These are phyloP conservation scores for Coreoperca whiteheadi DNA, from an alignment of 2,113 vertebrate genomes.

Conservation along the genomic window DNA sequence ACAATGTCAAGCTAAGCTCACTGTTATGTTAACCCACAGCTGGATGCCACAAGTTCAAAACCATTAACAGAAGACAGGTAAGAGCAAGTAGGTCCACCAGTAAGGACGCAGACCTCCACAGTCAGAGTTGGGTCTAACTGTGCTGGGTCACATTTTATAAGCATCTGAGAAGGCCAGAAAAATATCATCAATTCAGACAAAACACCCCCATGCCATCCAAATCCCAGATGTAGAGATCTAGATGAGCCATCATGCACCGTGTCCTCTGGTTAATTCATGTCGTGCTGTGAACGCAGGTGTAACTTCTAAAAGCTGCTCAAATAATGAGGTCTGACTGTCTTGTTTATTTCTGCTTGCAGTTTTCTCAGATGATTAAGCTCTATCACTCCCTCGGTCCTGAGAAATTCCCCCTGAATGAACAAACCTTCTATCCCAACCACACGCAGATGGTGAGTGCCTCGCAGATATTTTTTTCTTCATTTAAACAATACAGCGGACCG, in stretches of 20 bases:
- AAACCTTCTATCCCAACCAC: conserved; percentile 95
- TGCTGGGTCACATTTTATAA: conserved; percentile 31
- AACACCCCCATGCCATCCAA: neutral
- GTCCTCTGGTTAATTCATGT: conserved; percentile 2
- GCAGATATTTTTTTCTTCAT: conserved; percentile 5
- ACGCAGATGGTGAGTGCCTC: conserved; percentile 94
- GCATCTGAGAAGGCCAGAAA: neutral
- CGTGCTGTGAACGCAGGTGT: neutral
- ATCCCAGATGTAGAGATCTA: neutral
- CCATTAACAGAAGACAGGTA: neutral
- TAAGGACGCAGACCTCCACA: neutral
- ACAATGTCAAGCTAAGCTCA: neutral
- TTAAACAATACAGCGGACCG: neutral
- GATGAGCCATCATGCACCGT: neutral
- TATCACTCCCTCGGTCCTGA: conserved; percentile 92
- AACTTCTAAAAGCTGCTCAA: neutral
- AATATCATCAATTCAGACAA: no score
- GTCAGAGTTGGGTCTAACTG: conserved; percentile 9
- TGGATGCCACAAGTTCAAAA: conserved; percentile 3
- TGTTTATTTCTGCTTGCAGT: conserved; percentile 84
- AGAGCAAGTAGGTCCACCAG: conserved; percentile 7
- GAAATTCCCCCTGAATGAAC: conserved; percentile 97
- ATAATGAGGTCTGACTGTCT: neutral
- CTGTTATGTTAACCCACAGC: conserved; percentile 12
- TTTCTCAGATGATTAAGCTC: conserved; percentile 97